Percentiles rank a stretch among this genome's conserved stretches.
These are phyloP conservation scores for Stictonetta naevosa DNA, from an alignment of 2,113 vertebrate species.

Conservation along the genomic window DNA sequence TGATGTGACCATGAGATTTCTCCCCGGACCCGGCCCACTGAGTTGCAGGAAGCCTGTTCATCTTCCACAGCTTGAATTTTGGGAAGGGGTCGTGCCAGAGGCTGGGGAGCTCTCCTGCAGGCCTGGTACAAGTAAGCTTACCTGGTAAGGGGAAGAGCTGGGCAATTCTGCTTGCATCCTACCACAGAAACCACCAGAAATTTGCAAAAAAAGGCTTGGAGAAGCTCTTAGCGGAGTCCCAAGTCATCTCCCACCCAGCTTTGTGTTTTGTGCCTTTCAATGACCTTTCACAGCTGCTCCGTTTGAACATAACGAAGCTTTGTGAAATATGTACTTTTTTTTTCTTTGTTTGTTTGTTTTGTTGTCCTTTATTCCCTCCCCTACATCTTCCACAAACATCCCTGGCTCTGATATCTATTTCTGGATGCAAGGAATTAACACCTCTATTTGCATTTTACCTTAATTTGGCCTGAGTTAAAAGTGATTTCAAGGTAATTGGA, in stretches of 20 bases:
- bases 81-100: neutral
- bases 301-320: neutral
- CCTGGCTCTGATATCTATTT: neutral
- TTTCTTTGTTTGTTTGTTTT: no score
- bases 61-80: neutral
- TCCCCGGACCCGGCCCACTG: neutral
- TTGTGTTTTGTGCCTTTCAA: rapidly evolving
- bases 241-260: neutral
- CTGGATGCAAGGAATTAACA: neutral
- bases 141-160: neutral
- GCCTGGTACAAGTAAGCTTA: neutral
- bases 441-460: conserved; percentile 28
- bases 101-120: neutral
- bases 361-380: neutral
- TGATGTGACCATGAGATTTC: rapidly evolving
- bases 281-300: rapidly evolving
- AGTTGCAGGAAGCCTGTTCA: neutral
- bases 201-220: neutral
- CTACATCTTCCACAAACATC: neutral
- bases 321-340: neutral
- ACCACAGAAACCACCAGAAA: neutral
- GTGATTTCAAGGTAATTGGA: neutral
- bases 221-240: rapidly evolving
- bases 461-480: neutral
- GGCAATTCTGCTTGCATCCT: neutral